Evolutionary conservation across 2,888 invertebrate species (phyloP).

Genomic region (Polydrusus tereticollis): DNA sequence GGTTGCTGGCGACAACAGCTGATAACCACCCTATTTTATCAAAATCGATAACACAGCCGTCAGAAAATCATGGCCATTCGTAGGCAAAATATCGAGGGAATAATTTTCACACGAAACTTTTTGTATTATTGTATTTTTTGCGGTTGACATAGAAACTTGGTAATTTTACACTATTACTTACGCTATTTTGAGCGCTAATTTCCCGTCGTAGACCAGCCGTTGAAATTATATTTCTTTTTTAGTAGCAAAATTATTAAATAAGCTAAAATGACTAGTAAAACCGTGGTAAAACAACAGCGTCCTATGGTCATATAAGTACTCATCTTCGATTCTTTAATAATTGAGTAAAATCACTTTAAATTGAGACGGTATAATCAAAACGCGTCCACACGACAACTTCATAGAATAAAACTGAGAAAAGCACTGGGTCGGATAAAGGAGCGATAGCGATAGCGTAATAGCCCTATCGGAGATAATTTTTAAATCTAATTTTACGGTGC

Average conservation of each 20-base stretch:
- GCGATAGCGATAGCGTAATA: conserved; percentile 26
- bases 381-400: conserved; percentile 5
- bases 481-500: conserved; percentile 29
- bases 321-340: conserved; percentile 51
- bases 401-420: conserved; percentile 25
- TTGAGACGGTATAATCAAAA: background rate
- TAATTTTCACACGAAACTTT: conserved; percentile 15
- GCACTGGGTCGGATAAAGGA: background rate
- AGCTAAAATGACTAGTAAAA: conserved; percentile 61
- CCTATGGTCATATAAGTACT: conserved; percentile 59
- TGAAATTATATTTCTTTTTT: conserved; percentile 64
- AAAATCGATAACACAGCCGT: conserved; percentile 40
- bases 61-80: conserved; percentile 31
- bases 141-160: conserved; percentile 32
- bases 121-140: conserved; percentile 15
- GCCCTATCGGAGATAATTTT: conserved; percentile 27
- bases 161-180: conserved; percentile 46
- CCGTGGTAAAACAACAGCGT: conserved; percentile 63
- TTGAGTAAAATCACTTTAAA: background rate
- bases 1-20: conserved; percentile 31
- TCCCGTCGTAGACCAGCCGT: conserved; percentile 54
- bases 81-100: conserved; percentile 30
- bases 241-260: conserved; percentile 63
- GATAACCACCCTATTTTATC: conserved; percentile 36
- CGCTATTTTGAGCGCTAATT: conserved; percentile 39